Evolutionary conservation across 2,888 invertebrate genomes (phyloP).

Genomic region (Cosmia pyralina): DNA sequence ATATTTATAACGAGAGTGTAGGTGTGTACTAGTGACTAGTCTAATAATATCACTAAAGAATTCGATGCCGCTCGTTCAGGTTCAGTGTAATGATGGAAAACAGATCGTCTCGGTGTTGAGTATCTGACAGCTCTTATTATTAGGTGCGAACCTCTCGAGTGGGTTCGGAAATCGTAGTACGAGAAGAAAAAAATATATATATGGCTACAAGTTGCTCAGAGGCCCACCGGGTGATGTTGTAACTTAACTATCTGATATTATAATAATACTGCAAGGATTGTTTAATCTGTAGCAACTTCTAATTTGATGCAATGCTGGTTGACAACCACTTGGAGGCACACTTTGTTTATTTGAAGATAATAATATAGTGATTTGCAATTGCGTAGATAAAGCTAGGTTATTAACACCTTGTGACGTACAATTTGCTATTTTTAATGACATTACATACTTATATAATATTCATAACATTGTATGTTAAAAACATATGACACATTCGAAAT

Average conservation of each 20-base stretch:
- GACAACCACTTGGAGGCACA: slow-evolving; percentile 11
- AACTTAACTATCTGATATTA: slow-evolving; percentile 37
- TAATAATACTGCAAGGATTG: slow-evolving; percentile 48
- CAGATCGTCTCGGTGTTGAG: slow-evolving; percentile 78
- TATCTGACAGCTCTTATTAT: slow-evolving; percentile 75
- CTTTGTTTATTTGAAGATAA: slow-evolving; percentile 15
- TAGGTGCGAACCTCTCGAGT: slow-evolving; percentile 73
- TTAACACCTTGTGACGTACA: background rate
- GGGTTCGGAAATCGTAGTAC: slow-evolving; percentile 60
- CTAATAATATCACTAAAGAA: slow-evolving; percentile 75
- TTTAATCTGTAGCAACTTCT: slow-evolving; percentile 41
- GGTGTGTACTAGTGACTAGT: slow-evolving; percentile 25
- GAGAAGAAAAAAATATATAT: slow-evolving; percentile 62
- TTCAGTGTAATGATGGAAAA: slow-evolving; percentile 74
- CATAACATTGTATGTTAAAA: slow-evolving; percentile 14
- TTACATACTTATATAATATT: background rate
- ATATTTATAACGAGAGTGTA: slow-evolving; percentile 55
- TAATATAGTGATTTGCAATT: slow-evolving; percentile 7
- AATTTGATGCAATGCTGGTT: slow-evolving; percentile 37
- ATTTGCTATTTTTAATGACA: background rate
- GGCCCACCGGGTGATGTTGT: slow-evolving; percentile 58
- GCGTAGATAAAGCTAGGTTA: slow-evolving; percentile 1
- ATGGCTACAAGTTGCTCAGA: slow-evolving; percentile 49
- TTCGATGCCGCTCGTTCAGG: slow-evolving; percentile 65
- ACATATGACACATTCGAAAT: slow-evolving; percentile 37